A percentile compares a stretch with the other conserved stretches of the same genome.
These are phyloP conservation scores for Saguinus imperator DNA, from an alignment of 2,113 vertebrate genomes.

Conservation along the genomic window DNA sequence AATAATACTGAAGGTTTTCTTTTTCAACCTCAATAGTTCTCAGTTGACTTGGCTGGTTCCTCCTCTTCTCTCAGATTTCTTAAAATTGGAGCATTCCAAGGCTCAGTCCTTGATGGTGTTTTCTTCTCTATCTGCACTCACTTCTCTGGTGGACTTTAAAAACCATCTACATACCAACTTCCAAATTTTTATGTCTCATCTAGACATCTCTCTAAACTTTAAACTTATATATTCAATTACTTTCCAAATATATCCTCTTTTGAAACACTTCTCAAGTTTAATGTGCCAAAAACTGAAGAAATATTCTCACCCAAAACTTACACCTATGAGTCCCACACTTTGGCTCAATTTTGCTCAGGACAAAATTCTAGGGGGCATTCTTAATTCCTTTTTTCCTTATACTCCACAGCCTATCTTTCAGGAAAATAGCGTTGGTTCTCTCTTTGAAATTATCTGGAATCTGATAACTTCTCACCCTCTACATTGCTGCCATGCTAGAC, in stretches of 20 bases:
- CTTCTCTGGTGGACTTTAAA: not conserved
- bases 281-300: not conserved
- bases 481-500: not conserved
- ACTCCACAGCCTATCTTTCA: not conserved
- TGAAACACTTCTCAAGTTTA: not conserved
- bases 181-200: not conserved
- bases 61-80: slow-evolving; percentile 11
- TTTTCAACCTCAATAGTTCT: not conserved
- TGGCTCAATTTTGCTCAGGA: not conserved
- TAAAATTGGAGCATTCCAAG: not conserved
- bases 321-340: not conserved
- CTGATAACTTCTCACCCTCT: not conserved
- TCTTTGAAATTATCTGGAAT: slow-evolving; percentile 22
- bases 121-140: not conserved
- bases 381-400: not conserved
- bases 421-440: not conserved
- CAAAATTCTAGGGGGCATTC: not conserved
- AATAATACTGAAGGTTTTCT: not conserved
- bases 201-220: not conserved
- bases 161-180: not conserved
- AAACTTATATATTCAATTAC: not conserved
- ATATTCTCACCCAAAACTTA: not conserved
- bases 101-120: not conserved
- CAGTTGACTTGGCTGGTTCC: slow-evolving; percentile 7
- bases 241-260: not conserved